Percentiles rank a stretch among this genome's conserved stretches.
phyloP scores from a whole-genome alignment of 2,113 vertebrate species.

The Datnioides undecimradiatus region DNA sequence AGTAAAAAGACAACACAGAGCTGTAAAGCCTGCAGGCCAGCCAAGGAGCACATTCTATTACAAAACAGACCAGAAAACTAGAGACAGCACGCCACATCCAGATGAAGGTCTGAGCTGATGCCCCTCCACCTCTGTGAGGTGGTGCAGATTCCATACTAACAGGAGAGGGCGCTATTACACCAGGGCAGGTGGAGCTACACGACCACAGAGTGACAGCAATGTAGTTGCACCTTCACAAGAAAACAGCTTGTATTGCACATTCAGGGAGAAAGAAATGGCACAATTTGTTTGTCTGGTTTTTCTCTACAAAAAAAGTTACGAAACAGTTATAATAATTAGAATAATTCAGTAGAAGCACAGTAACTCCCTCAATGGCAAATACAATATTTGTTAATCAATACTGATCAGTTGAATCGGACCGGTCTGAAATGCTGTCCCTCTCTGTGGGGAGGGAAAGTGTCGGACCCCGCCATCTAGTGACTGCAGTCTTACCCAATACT shows the following conservation, averaged over 20 bases:
- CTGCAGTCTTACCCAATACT: not conserved
- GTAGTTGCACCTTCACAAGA: conserved; percentile 48
- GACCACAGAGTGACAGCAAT: conserved; percentile 43
- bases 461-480: conserved; percentile 34
- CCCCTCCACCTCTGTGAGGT: conserved; percentile 37
- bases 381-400: conserved; percentile 20
- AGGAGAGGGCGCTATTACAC: conserved; percentile 57
- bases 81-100: conserved; percentile 67
- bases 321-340: conserved; percentile 24
- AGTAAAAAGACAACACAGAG: conserved; percentile 80
- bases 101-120: conserved; percentile 59
- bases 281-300: conserved; percentile 44
- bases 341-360: conserved; percentile 34
- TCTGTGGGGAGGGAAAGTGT: conserved; percentile 43
- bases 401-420: conserved; percentile 19
- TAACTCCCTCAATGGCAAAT: conserved; percentile 64
- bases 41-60: conserved; percentile 74
- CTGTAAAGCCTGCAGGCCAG: conserved; percentile 76
- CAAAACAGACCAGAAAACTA: conserved; percentile 61
- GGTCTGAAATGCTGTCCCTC: conserved; percentile 56
- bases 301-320: conserved; percentile 9
- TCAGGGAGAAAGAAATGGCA: conserved; percentile 71
- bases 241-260: conserved; percentile 67
- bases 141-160: conserved; percentile 28
- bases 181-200: conserved; percentile 58